Evolutionary conservation across 2,113 vertebrate genomes (phyloP).

Genomic region (Mormyrus iriodes): DNA sequence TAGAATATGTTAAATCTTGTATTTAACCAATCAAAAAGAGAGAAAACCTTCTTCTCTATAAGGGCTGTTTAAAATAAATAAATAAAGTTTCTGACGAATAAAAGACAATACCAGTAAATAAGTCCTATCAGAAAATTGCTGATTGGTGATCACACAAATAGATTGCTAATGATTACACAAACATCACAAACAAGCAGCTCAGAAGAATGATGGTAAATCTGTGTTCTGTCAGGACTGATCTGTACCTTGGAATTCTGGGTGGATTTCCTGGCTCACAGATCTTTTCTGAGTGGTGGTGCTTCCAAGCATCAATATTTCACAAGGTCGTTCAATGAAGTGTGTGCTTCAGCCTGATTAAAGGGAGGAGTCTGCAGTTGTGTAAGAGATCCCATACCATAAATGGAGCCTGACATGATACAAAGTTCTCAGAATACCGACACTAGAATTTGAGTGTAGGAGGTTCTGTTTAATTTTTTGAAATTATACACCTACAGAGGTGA

Average conservation of each 20-base stretch:
- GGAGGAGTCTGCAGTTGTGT: not conserved
- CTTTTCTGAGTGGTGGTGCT: not conserved
- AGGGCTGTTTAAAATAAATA: not conserved
- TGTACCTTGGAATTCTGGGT: not conserved
- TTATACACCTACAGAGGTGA: not conserved
- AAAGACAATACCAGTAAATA: constrained; percentile 35
- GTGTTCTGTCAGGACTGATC: constrained; percentile 20
- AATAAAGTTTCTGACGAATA: not conserved
- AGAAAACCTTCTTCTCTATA: not conserved
- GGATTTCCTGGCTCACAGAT: not conserved
- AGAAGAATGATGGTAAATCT: not conserved
- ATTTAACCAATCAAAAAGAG: not conserved
- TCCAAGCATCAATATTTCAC: not conserved
- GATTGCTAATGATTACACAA: not conserved
- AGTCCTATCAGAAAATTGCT: constrained; percentile 56
- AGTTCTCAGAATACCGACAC: not conserved
- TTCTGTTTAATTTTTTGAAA: not conserved
- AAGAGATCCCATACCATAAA: not conserved
- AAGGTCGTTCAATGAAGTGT: not conserved
- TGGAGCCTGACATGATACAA: not conserved
- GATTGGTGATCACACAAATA: constrained; percentile 46
- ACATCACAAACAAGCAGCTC: constrained; percentile 33
- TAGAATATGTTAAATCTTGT: not conserved
- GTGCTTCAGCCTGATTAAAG: not conserved
- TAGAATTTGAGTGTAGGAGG: not conserved